These are phyloP conservation scores for Perizoma flavofasciatum DNA, from an alignment of 2,888 invertebrate genomes.

Conservation along the genomic window DNA sequence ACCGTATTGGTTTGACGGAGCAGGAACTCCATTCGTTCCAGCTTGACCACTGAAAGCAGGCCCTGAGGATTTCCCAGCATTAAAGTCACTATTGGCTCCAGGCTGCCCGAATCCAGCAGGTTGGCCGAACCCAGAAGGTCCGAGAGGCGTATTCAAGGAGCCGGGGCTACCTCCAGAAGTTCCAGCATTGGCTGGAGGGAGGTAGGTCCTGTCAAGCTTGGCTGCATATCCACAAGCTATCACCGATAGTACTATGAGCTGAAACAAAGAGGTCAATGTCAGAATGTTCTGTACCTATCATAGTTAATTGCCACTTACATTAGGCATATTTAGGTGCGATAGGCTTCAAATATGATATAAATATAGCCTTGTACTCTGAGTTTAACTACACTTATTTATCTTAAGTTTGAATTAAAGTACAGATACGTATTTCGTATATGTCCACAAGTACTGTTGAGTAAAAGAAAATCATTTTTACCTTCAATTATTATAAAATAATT, in stretches of 20 bases:
- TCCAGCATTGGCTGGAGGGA: constrained; percentile 70
- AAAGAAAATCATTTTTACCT: no score
- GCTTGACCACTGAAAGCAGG: constrained; percentile 28
- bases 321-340: no score
- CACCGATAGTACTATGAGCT: constrained; percentile 70
- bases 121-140: constrained; percentile 33
- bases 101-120: constrained; percentile 37
- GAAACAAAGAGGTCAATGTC: constrained; percentile 45
- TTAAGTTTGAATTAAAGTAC: no score
- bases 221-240: constrained; percentile 72
- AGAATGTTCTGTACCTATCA: not conserved
- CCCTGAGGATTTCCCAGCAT: constrained; percentile 22
- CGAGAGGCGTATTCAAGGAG: constrained; percentile 61
- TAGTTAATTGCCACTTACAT: no score
- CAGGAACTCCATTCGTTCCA: constrained; percentile 25
- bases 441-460: no score
- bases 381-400: no score
- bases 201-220: constrained; percentile 73
- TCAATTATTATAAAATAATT: no score
- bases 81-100: constrained; percentile 17
- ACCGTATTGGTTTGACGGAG: constrained; percentile 41
- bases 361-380: no score
- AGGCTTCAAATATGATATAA: no score
- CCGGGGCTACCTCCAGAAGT: constrained; percentile 75
- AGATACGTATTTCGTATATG: no score